Conservation (phyloP, 2,888 invertebrate genomes). For the Meghimatium bilineatum region DNA sequence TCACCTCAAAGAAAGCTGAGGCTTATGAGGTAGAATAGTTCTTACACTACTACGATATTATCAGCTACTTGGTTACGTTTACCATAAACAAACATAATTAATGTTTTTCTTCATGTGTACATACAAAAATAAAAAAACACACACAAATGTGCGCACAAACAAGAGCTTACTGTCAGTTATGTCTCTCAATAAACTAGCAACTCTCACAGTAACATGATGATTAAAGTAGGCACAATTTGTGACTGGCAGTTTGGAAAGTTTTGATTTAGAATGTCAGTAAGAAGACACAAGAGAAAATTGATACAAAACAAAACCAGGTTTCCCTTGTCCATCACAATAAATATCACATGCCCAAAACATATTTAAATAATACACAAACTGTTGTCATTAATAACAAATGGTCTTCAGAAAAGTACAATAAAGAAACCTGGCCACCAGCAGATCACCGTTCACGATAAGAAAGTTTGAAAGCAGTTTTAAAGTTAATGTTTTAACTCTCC, state of each 20-base stretch:
- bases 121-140: too few relatives aligned
- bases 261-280: neutral
- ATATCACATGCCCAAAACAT: constrained; percentile 44
- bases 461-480: constrained; percentile 29
- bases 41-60: too few relatives aligned
- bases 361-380: constrained; percentile 31
- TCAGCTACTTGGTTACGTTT: too few relatives aligned
- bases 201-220: neutral
- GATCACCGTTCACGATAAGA: neutral
- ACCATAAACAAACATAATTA: too few relatives aligned
- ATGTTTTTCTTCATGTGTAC: neutral
- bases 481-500: too few relatives aligned
- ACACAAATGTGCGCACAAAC: too few relatives aligned
- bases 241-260: neutral
- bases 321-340: constrained; percentile 39
- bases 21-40: too few relatives aligned
- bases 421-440: neutral
- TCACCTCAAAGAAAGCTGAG: too few relatives aligned
- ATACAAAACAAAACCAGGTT: neutral
- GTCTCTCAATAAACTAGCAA: neutral
- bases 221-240: neutral
- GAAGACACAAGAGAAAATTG: neutral
- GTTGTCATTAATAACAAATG: constrained; percentile 18
- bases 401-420: neutral
- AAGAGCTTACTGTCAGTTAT: too few relatives aligned